Evolutionary conservation across 37 sponge, comb jelly and placozoan species (phyloP).

Genomic region (Dysidea cf. avara): DNA sequence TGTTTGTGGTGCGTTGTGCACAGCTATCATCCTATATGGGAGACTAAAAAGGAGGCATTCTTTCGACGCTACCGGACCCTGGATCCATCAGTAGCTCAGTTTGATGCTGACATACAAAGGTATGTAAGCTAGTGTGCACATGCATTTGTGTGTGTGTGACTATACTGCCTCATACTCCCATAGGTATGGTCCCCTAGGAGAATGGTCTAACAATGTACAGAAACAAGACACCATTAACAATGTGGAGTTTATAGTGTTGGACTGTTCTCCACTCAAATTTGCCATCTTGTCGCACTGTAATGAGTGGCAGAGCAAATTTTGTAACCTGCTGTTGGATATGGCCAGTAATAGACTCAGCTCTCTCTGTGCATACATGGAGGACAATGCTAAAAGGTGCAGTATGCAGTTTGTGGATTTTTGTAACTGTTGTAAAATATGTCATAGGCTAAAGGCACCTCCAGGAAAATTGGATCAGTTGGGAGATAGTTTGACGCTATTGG

Average conservation of each 20-base stretch:
- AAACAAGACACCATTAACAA: slow-evolving; percentile 90
- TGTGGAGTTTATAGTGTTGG: slow-evolving; percentile 93
- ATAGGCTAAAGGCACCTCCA: slow-evolving; percentile 79
- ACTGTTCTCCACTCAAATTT: slow-evolving; percentile 94
- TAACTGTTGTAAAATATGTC: neutral
- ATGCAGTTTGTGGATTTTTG: neutral
- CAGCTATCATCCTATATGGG: slow-evolving; percentile 64
- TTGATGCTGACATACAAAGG: slow-evolving; percentile 83
- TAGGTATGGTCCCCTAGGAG: slow-evolving; percentile 82
- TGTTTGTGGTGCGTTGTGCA: too few species aligned
- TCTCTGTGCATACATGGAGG: slow-evolving; percentile 58
- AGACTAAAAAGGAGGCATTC: slow-evolving; percentile 86
- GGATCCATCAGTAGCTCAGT: slow-evolving; percentile 80
- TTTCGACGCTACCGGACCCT: slow-evolving; percentile 86
- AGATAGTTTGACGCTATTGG: slow-evolving; percentile 81
- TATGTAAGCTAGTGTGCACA: neutral
- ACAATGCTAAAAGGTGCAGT: slow-evolving; percentile 65
- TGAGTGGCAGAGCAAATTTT: slow-evolving; percentile 92
- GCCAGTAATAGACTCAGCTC: slow-evolving; percentile 76
- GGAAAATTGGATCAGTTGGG: slow-evolving; percentile 86
- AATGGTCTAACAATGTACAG: slow-evolving; percentile 77
- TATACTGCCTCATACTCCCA: neutral
- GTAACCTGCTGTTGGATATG: slow-evolving; percentile 83
- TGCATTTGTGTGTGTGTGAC: neutral
- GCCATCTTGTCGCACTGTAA: slow-evolving; percentile 86